A percentile compares a stretch with the other conserved stretches of the same genome.
phyloP scores from a whole-genome alignment of 2,797 vertebrate species.

The Hemibagrus guttatus region DNA sequence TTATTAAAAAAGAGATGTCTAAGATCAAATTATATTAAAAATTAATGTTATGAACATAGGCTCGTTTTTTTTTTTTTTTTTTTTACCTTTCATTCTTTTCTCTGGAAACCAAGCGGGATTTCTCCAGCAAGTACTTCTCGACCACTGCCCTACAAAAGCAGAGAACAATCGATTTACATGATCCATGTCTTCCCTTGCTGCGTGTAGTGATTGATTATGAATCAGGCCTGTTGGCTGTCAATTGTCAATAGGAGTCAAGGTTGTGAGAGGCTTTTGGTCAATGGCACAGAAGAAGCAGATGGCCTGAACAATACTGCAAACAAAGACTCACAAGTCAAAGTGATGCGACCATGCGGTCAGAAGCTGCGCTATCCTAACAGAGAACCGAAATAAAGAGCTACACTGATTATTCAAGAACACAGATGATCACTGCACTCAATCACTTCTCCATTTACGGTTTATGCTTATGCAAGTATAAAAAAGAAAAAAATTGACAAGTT shows the following conservation, averaged over 20 bases:
- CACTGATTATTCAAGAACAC: neutral
- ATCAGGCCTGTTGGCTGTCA: slow-evolving; percentile 1
- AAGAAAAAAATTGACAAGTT: neutral
- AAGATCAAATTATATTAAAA: neutral
- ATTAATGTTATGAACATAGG: neutral
- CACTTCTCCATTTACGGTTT: neutral
- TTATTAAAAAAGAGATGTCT: neutral
- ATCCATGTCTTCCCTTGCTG: neutral
- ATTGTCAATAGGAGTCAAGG: slow-evolving; percentile 25
- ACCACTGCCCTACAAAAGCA: slow-evolving; percentile 85
- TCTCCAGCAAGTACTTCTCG: slow-evolving; percentile 98
- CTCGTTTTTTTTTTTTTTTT: slow-evolving; percentile 43
- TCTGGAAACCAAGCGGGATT: slow-evolving; percentile 94
- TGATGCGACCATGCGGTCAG: slow-evolving; percentile 1
- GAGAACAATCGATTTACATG: neutral
- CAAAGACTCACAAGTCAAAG: slow-evolving; percentile 35
- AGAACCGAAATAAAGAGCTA: neutral
- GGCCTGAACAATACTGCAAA: slow-evolving; percentile 50
- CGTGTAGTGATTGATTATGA: slow-evolving; percentile 8
- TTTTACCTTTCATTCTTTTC: slow-evolving; percentile 96
- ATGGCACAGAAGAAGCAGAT: slow-evolving; percentile 58
- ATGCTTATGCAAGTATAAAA: neutral
- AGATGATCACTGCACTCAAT: neutral
- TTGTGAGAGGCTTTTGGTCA: slow-evolving; percentile 47
- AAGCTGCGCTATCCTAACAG: neutral